Conservation (phyloP, 2,888 invertebrate genomes). For the Brachypalpus laphriformis region DNA sequence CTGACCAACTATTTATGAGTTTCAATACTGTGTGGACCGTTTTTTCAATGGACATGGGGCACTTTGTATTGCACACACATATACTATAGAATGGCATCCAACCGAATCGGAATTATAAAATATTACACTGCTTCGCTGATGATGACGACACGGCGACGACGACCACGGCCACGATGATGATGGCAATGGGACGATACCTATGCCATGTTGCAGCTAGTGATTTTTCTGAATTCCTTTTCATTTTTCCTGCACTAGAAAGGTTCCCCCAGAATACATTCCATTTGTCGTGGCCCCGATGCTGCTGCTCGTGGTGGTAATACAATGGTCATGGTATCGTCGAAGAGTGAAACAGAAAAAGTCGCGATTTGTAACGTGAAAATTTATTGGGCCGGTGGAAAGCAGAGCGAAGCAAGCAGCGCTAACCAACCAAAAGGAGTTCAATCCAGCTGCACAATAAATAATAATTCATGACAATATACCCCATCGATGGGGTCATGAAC, state of each 20-base stretch:
- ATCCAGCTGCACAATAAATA: conserved; percentile 64
- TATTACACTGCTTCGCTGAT: conserved; percentile 61
- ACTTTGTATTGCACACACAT: conserved; percentile 32
- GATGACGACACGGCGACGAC: conserved; percentile 47
- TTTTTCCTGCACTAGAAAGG: conserved; percentile 27
- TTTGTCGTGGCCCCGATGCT: conserved; percentile 13
- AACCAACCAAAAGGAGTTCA: conserved; percentile 34
- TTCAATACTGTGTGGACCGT: conserved; percentile 45
- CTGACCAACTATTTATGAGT: conserved; percentile 62
- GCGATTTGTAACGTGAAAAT: conserved; percentile 68
- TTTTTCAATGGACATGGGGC: conserved; percentile 21
- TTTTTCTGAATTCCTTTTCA: conserved; percentile 36
- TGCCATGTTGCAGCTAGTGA: conserved; percentile 38
- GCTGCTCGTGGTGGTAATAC: neutral
- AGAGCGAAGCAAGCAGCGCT: neutral
- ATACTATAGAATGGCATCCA: conserved; percentile 45
- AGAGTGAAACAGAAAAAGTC: conserved; percentile 18
- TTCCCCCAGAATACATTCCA: conserved; percentile 46
- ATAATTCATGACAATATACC: conserved; percentile 68
- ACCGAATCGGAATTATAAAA: conserved; percentile 69
- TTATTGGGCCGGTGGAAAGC: conserved; percentile 46
- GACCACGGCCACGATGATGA: conserved; percentile 19
- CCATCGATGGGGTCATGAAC: conserved; percentile 68
- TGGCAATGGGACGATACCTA: conserved; percentile 39
- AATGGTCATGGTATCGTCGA: conserved; percentile 21